These are phyloP conservation scores for Scelioninae gen. 1 DNA, from an alignment of 2,888 invertebrate species.

Conservation along the genomic window DNA sequence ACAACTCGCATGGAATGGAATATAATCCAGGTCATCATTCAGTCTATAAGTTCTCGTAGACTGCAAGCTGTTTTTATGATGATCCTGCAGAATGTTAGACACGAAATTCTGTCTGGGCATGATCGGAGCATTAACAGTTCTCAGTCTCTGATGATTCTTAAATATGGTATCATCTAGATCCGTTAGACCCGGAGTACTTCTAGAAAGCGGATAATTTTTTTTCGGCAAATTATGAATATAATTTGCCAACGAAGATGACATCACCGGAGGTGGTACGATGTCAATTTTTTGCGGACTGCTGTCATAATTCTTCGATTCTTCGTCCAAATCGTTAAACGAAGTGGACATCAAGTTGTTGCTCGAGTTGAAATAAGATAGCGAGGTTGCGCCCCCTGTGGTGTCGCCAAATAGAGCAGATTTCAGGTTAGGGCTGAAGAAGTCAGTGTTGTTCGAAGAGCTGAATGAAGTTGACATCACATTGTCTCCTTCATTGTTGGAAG, in stretches of 20 bases:
- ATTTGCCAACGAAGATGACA: constrained; percentile 80
- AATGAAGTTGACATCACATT: constrained; percentile 80
- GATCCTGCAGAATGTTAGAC: constrained; percentile 79
- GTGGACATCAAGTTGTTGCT: constrained; percentile 78
- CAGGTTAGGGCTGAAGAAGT: constrained; percentile 49
- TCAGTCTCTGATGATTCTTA: constrained; percentile 72
- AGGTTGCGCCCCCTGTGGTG: background rate
- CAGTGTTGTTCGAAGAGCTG: constrained; percentile 65
- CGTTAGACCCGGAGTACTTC: constrained; percentile 77
- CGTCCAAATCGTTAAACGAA: constrained; percentile 75
- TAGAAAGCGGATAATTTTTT: constrained; percentile 78
- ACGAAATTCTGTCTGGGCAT: constrained; percentile 79
- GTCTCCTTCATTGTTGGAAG: constrained; percentile 71
- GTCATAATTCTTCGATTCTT: constrained; percentile 65
- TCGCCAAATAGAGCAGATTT: constrained; percentile 30
- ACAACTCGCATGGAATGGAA: constrained; percentile 80
- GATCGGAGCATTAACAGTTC: constrained; percentile 67
- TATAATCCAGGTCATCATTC: constrained; percentile 81
- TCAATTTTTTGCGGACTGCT: constrained; percentile 72
- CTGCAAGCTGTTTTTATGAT: constrained; percentile 76
- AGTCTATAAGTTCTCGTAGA: constrained; percentile 79
- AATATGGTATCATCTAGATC: constrained; percentile 77
- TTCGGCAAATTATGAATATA: constrained; percentile 81
- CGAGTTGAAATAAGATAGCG: constrained; percentile 74
- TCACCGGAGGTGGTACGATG: constrained; percentile 78